Percentiles rank a stretch among this genome's conserved stretches.
Conservation (phyloP, 2,888 invertebrate species). For the Hemicrepidius hirtus region DNA sequence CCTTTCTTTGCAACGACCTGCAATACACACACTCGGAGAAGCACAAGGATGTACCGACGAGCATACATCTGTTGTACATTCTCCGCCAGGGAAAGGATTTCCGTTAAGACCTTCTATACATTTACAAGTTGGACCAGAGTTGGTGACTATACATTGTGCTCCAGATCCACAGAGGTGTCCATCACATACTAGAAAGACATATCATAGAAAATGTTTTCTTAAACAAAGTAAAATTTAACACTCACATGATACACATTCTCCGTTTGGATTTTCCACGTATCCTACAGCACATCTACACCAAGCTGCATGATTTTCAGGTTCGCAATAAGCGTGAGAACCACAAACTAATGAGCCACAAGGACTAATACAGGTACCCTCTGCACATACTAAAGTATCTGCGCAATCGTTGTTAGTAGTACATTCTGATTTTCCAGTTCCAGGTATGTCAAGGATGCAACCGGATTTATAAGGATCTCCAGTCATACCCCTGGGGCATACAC, state of each 20-base stretch:
- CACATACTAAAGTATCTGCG: slow-evolving; percentile 86
- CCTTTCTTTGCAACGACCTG: slow-evolving; percentile 90
- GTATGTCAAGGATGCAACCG: slow-evolving; percentile 80
- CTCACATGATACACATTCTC: slow-evolving; percentile 89
- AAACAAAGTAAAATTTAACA: slow-evolving; percentile 52
- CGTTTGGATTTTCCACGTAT: slow-evolving; percentile 84
- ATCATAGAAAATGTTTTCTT: no score
- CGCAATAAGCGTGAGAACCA: slow-evolving; percentile 90
- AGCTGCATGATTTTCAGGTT: slow-evolving; percentile 90
- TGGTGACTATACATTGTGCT: slow-evolving; percentile 90
- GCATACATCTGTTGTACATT: slow-evolving; percentile 88
- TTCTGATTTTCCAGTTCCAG: slow-evolving; percentile 77
- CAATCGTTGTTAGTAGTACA: slow-evolving; percentile 86
- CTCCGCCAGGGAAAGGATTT: slow-evolving; percentile 94
- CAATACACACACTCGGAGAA: slow-evolving; percentile 87
- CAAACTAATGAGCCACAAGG: slow-evolving; percentile 87
- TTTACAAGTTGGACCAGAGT: slow-evolving; percentile 90
- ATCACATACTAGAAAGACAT: slow-evolving; percentile 80
- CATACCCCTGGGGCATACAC: slow-evolving; percentile 88
- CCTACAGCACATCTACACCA: slow-evolving; percentile 92
- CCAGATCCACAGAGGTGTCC: slow-evolving; percentile 86
- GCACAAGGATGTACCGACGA: slow-evolving; percentile 85
- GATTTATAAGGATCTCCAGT: slow-evolving; percentile 89
- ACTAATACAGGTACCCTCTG: slow-evolving; percentile 86
- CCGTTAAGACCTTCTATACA: slow-evolving; percentile 91